Percentiles rank a stretch among this genome's conserved stretches.
Conservation (phyloP, 2,113 vertebrate species). For the Apeltes quadracus region DNA sequence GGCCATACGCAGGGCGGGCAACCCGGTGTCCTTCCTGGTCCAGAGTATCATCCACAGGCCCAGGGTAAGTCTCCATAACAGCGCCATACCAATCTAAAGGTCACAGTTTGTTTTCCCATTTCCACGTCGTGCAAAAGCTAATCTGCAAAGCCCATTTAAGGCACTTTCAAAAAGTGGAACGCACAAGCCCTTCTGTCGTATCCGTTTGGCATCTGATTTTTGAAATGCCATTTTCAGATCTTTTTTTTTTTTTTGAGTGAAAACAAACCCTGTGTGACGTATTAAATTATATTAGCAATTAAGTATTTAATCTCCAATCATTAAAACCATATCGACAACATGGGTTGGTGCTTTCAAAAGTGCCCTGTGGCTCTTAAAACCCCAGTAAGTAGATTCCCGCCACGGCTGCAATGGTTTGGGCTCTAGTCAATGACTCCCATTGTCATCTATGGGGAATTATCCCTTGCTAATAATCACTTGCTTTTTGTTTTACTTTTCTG, state of each 20-base stretch:
- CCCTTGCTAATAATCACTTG: constrained; percentile 39
- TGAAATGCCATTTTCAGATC: constrained; percentile 25
- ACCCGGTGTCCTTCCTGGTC: constrained; percentile 94
- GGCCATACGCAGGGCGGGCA: constrained; percentile 95
- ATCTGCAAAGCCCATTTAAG: constrained; percentile 15
- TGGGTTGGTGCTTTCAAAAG: constrained; percentile 66
- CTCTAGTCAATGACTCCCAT: constrained; percentile 42
- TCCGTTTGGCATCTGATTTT: constrained; percentile 10
- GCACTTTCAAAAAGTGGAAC: constrained; percentile 45
- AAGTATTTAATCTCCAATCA: constrained; percentile 44
- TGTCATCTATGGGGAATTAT: constrained; percentile 32
- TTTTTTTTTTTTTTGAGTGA: constrained; percentile 10
- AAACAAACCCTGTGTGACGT: constrained; percentile 30
- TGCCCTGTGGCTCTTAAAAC: constrained; percentile 59
- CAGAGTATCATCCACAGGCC: constrained; percentile 93
- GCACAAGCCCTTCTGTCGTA: background rate
- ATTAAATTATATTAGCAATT: constrained; percentile 48
- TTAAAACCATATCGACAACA: constrained; percentile 39
- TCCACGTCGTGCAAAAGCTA: constrained; percentile 9
- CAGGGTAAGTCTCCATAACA: constrained; percentile 83
- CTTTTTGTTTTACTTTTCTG: constrained; percentile 21
- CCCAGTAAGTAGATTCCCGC: constrained; percentile 51
- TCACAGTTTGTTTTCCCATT: constrained; percentile 31
- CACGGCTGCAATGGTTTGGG: constrained; percentile 38
- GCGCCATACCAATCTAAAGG: constrained; percentile 15